Evolutionary conservation across 1,140 invertebrate genomes (phyloP), one percentile per base, ranked within the genome.

Genomic region (Lucilia sericata): DNA sequence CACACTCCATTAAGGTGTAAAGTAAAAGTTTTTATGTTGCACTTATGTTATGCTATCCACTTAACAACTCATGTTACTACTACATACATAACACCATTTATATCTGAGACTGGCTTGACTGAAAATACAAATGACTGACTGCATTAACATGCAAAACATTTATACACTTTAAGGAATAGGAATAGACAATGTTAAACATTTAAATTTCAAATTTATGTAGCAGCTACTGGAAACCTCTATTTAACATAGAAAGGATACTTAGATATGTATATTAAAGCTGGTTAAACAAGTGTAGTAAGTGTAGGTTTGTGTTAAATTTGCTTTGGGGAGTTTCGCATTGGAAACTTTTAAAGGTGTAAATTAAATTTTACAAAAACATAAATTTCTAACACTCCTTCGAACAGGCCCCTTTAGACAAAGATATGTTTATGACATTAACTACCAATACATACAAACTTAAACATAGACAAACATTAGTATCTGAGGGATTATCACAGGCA

Each of bases 301-400:
- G 51, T 70, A 5, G 21, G 65, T 21, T 14, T 8, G 19, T 0
- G 5, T 10, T 25, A 70, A 70, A 70, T n/a, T 21, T 70, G 65
- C 65, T 19, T 70, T 70, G 19, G 65, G 19, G 65, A 70, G 65
- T 70, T 55, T 14, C 13, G 7, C 2, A 8, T 42, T 42, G 10
- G 0, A 42, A 42, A 12, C 4, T 55, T 55, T 70, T 70, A 70
- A 70, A 70, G 65, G 65, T 70, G 65, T 70, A 70, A 70, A 70
- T 70, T 70, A 70, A 70, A 70, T 70, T 70, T 70, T 70, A 25
- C 65, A 70, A 70, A 21, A 70, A n/a, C n/a, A 70, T 70, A 70
- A 70, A 21, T 70, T 70, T 70, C 65, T 21, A 25, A 21, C 65
- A 55, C 51, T 55, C 51, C 12, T 55, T 55, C 14, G 12, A 17